These are phyloP conservation scores for Chitala chitala DNA, from an alignment of 2,113 vertebrate species.

Conservation along the genomic window DNA sequence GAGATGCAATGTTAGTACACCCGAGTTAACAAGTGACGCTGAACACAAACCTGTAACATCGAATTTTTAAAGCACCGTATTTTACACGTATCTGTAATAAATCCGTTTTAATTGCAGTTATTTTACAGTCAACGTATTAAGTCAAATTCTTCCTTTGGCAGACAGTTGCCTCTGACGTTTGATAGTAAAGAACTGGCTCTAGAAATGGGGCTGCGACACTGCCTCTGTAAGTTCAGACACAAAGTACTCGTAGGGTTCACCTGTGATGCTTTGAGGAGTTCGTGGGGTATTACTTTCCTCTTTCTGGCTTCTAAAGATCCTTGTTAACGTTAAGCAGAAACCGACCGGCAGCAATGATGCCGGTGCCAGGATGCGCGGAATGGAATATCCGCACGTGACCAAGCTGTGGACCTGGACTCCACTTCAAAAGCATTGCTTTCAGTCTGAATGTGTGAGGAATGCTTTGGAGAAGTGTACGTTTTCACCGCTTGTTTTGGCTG, in stretches of 20 bases:
- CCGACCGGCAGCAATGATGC: constrained; percentile 39
- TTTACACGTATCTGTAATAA: no score
- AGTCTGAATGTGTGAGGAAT: constrained; percentile 38
- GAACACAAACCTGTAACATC: no score
- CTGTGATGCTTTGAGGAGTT: constrained; percentile 34
- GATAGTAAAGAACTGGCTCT: no score
- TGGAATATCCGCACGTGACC: constrained; percentile 46
- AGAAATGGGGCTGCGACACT: no score
- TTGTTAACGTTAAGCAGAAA: constrained; percentile 45
- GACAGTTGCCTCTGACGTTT: no score
- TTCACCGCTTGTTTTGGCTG: constrained; percentile 17
- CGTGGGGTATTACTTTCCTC: constrained; percentile 39
- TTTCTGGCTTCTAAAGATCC: constrained; percentile 25
- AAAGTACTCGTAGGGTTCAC: constrained; percentile 43
- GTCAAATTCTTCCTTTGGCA: no score
- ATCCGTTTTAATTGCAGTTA: no score
- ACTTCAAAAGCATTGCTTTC: constrained; percentile 41
- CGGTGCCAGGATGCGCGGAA: constrained; percentile 42
- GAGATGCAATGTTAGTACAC: no score
- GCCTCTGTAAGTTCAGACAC: no score
- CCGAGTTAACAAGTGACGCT: no score
- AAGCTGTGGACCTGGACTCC: constrained; percentile 31
- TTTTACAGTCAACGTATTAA: no score
- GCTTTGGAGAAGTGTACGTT: constrained; percentile 26
- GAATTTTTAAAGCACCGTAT: no score